phyloP scores from a whole-genome alignment of 2,113 vertebrate species.

The Ptilonorhynchus violaceus region DNA sequence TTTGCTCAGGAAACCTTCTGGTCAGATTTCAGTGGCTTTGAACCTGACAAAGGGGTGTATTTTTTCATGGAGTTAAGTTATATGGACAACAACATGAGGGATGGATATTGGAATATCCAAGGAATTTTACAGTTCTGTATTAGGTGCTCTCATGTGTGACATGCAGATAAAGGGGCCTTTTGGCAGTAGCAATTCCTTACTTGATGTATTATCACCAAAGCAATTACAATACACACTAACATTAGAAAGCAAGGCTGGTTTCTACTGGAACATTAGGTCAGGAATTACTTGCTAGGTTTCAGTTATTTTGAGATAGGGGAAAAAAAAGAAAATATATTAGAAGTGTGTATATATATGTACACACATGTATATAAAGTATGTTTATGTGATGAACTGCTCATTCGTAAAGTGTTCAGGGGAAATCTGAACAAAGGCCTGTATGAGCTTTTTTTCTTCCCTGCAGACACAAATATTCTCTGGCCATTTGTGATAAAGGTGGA shows the following conservation, averaged over 20 bases:
- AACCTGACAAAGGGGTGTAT: neutral
- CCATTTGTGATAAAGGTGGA: neutral
- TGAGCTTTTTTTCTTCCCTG: neutral
- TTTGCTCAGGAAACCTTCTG: neutral
- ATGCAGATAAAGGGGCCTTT: neutral
- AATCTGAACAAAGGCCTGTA: neutral
- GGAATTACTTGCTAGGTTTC: neutral
- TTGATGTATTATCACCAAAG: neutral
- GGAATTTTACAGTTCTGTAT: neutral
- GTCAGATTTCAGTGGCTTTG: neutral
- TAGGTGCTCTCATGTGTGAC: rapidly evolving
- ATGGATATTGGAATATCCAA: neutral
- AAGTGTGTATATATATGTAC: neutral
- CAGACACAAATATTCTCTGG: neutral
- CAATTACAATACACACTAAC: neutral
- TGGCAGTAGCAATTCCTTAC: neutral
- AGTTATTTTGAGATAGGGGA: neutral
- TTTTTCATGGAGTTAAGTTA: neutral
- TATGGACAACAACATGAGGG: neutral
- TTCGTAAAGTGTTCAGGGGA: neutral
- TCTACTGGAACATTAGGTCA: neutral
- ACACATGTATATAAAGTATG: neutral
- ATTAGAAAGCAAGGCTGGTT: neutral
- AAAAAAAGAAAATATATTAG: neutral
- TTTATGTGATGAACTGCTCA: neutral